A percentile compares a stretch with the other conserved stretches of the same genome.
Conservation (phyloP, 1,140 invertebrate species). For the Thrips palmi region DNA sequence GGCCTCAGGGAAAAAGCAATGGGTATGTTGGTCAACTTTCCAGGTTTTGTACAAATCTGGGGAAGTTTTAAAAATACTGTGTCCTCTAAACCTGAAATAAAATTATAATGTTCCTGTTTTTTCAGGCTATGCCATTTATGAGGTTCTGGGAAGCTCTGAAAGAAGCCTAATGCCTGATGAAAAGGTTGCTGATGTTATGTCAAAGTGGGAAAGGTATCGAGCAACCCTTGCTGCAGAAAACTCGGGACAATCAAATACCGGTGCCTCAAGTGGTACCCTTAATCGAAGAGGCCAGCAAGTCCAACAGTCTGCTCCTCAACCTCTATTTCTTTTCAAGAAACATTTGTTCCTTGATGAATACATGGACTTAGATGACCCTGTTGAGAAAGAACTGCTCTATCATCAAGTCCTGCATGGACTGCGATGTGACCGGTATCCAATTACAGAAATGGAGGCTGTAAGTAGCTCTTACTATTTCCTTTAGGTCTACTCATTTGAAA, state of each 20-base stretch:
- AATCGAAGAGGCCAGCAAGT: constrained; percentile 24
- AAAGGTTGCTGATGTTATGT: constrained; percentile 84
- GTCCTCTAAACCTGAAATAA: not conserved
- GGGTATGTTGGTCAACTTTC: constrained; percentile 24
- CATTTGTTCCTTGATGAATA: constrained; percentile 77
- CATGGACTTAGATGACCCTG: constrained; percentile 66
- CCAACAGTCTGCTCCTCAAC: constrained; percentile 27
- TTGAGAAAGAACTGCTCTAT: constrained; percentile 91
- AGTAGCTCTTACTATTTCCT: constrained; percentile 4
- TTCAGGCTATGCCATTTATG: constrained; percentile 34
- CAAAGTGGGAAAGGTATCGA: constrained; percentile 82
- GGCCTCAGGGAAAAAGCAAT: constrained; percentile 67
- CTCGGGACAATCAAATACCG: constrained; percentile 15
- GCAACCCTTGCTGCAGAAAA: constrained; percentile 30
- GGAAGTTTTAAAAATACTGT: constrained; percentile 1
- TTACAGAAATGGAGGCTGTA: constrained; percentile 19
- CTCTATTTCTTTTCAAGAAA: constrained; percentile 79
- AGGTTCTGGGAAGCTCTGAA: constrained; percentile 60
- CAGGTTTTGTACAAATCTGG: not conserved
- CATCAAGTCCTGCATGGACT: constrained; percentile 85
- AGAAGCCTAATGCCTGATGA: constrained; percentile 66
- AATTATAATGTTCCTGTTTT: constrained; percentile 9
- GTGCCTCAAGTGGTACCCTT: constrained; percentile 20
- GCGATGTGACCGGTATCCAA: constrained; percentile 53
- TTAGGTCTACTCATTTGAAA: not conserved